Conservation (phyloP, 2,888 invertebrate species). For the Troides helena region DNA sequence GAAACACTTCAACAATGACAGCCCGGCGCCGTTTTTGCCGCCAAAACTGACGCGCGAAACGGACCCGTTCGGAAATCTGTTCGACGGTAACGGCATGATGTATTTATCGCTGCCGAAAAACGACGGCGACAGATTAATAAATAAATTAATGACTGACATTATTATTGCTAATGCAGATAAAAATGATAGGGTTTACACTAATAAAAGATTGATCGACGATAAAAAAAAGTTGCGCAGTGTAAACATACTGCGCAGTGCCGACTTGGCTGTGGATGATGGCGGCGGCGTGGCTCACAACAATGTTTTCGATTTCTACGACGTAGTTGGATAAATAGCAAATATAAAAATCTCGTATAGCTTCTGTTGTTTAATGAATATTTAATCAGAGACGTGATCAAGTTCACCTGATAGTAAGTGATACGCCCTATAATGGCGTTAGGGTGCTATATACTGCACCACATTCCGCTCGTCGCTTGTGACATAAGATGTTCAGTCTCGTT, state of each 20-base stretch:
- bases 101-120: conserved; percentile 11
- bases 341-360: background rate
- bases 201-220: background rate
- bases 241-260: background rate
- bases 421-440: too few species aligned
- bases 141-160: conserved; percentile 18
- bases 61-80: conserved; percentile 18
- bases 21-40: background rate
- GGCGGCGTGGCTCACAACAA: background rate
- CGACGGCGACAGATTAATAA: conserved; percentile 14
- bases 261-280: background rate
- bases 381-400: too few species aligned
- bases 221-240: background rate
- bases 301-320: conserved; percentile 18
- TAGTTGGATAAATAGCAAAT: conserved; percentile 11
- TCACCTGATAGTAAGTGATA: too few species aligned
- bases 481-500: too few species aligned
- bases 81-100: conserved; percentile 21
- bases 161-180: conserved; percentile 2
- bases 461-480: too few species aligned
- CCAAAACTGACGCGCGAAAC: conserved; percentile 11
- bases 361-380: too few species aligned
- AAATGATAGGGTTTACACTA: background rate
- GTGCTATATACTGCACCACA: too few species aligned
- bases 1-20: background rate